Evolutionary conservation across 2,113 vertebrate genomes (phyloP).

Genomic region (Zeus faber): DNA sequence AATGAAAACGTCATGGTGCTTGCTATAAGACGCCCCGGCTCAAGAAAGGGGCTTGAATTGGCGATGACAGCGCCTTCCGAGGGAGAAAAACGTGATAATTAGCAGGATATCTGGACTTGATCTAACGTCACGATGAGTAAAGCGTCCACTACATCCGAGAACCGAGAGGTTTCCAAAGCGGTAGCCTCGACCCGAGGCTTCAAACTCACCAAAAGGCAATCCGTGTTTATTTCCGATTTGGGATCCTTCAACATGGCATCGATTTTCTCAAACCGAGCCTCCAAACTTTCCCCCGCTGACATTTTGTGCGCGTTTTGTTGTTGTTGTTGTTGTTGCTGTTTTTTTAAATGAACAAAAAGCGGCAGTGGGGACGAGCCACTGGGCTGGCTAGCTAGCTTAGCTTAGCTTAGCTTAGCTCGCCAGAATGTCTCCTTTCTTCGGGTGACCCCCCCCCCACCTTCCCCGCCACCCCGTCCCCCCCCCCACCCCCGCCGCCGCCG

Average conservation of each 20-base stretch:
- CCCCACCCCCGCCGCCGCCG: too few species aligned
- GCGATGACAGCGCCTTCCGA: too few species aligned
- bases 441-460: too few species aligned
- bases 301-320: conserved; percentile 71
- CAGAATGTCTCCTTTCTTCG: conserved; percentile 66
- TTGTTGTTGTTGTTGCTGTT: conserved; percentile 35
- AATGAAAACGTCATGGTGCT: too few species aligned
- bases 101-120: too few species aligned
- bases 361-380: conserved; percentile 42
- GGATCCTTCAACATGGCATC: conserved; percentile 93
- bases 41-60: too few species aligned
- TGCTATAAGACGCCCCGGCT: too few species aligned
- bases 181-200: conserved; percentile 27
- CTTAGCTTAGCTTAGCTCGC: conserved; percentile 69
- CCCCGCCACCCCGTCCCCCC: too few species aligned
- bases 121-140: too few species aligned
- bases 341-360: conserved; percentile 43
- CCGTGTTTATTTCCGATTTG: conserved; percentile 96
- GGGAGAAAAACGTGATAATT: too few species aligned
- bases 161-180: too few species aligned
- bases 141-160: too few species aligned
- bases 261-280: conserved; percentile 95
- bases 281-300: conserved; percentile 89
- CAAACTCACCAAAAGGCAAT: conserved; percentile 96
- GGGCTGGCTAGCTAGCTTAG: conserved; percentile 64